These are phyloP conservation scores for Stenoptilia bipunctidactyla DNA, from an alignment of 2,888 invertebrate species.

Conservation along the genomic window DNA sequence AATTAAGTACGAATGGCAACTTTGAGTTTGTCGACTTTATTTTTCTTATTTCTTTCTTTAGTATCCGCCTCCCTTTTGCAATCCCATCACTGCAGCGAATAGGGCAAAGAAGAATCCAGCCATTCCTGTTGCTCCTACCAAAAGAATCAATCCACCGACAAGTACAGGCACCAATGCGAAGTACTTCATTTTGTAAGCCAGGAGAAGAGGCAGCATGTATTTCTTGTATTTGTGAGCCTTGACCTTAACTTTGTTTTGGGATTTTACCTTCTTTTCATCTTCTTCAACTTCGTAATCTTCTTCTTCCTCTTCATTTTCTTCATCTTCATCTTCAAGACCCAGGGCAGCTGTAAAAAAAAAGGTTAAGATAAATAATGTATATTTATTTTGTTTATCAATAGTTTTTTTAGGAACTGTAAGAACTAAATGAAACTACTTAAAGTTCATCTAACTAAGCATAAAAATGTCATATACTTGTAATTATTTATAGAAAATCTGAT, in stretches of 20 bases:
- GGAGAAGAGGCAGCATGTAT: conserved; percentile 79
- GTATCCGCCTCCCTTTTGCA: conserved; percentile 69
- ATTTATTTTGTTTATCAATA: no score
- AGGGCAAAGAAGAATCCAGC: conserved; percentile 91
- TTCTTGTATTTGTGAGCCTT: conserved; percentile 75
- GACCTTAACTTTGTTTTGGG: conserved; percentile 23
- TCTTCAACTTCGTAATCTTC: conserved; percentile 35
- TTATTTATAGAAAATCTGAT: no score
- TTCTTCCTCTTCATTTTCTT: conserved; percentile 34
- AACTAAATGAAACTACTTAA: no score
- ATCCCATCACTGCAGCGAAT: conserved; percentile 85
- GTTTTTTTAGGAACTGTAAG: no score
- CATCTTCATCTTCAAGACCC: conserved; percentile 39
- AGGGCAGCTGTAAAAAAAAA: conserved; percentile 41
- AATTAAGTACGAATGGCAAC: conserved; percentile 48
- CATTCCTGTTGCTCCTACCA: conserved; percentile 83
- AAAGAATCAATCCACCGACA: conserved; percentile 77
- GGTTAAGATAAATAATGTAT: no score
- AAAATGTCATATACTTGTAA: no score
- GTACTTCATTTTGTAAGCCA: conserved; percentile 89
- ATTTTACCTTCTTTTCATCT: conserved; percentile 30
- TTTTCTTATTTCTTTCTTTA: conserved; percentile 18
- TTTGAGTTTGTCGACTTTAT: conserved; percentile 41
- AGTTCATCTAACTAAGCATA: no score
- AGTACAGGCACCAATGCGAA: conserved; percentile 82